Evolutionary conservation across 1,140 invertebrate species (phyloP), one percentile per base, ranked within the genome.

Genomic region (Heliconius hermathena): DNA sequence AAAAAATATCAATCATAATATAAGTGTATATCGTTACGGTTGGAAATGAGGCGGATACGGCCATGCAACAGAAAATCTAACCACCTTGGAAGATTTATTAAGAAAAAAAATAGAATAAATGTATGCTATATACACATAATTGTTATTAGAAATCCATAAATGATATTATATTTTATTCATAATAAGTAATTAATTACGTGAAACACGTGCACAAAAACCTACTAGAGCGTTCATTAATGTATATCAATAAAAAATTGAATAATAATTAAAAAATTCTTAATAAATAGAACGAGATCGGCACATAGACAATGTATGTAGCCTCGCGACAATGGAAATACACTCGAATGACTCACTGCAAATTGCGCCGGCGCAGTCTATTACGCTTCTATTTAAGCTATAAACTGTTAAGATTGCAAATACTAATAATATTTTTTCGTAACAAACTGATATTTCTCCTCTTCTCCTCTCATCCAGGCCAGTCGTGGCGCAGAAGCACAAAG

Each of bases 291-390:
- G 20, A 60, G 57, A 66, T 3, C 60, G 13, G n/a, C 1, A 29
- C 3, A 66, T 66, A 66, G 8, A 66, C 11, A 29, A 13, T 66
- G 20, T 3, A 66, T 29, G 20, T 3, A 66, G 26, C 1, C 60
- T 16, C 60, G 22, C 8, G 26, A 66, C 26, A 66, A 29, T 66
- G 60, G 22, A 66, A 66, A 66, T 66, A 13, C 60, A 66, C 60
- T 29, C 26, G 60, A 66, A 66, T 66, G 60, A 66, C 22, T 66
- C 60, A 66, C 13, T 66, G 60, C 22, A 29, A 57, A 66, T 66
- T 66, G 60, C 60, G 60, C 60, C 60, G 60, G 60, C 60, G 60
- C 60, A 66, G 60, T 9, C 22, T 66, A 66, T 26, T 66, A 66
- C 26, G 22, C 22, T 66, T 13, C 26, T 29, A 29, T 66, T 66